These are phyloP conservation scores for Eristalis pertinax DNA, from an alignment of 2,888 invertebrate genomes.

Conservation along the genomic window DNA sequence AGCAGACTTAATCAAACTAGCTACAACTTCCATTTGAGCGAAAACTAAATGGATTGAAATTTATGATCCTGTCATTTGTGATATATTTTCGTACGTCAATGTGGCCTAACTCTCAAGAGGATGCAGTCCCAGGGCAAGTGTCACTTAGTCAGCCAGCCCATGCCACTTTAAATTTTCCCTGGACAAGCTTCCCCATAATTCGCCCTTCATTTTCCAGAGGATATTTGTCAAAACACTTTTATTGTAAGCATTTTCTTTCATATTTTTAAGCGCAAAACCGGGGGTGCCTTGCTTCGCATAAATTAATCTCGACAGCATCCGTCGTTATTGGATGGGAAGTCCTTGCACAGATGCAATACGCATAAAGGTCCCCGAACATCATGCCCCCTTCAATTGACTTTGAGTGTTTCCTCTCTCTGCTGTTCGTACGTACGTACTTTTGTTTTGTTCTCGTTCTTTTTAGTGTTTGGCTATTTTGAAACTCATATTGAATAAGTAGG, in stretches of 20 bases:
- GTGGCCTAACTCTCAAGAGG: constrained; percentile 47
- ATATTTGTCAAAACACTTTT: constrained; percentile 70
- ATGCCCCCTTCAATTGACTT: constrained; percentile 63
- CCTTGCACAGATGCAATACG: constrained; percentile 70
- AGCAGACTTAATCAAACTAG: constrained; percentile 55
- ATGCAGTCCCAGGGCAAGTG: constrained; percentile 25
- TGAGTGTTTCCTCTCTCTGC: constrained; percentile 38
- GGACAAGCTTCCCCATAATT: constrained; percentile 60
- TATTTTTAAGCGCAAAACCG: constrained; percentile 23
- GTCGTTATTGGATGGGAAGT: constrained; percentile 1
- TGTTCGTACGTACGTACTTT: constrained; percentile 10
- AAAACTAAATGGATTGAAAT: constrained; percentile 62
- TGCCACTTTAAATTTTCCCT: constrained; percentile 67
- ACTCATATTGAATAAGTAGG: constrained; percentile 13
- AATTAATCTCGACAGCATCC: constrained; percentile 62
- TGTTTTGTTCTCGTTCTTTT: constrained; percentile 44
- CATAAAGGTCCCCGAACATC: constrained; percentile 46
- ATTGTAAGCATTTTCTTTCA: constrained; percentile 47
- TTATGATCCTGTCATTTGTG: constrained; percentile 67
- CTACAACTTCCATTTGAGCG: constrained; percentile 18
- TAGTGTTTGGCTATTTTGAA: constrained; percentile 62
- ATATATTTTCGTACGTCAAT: constrained; percentile 63
- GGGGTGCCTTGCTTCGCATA: constrained; percentile 52
- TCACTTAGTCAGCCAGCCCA: constrained; percentile 35
- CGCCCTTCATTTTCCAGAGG: constrained; percentile 27